Percentiles rank a stretch among this genome's conserved stretches.
Evolutionary conservation across 2,113 vertebrate genomes (phyloP).

Genomic region (Accipiter virgatus): DNA sequence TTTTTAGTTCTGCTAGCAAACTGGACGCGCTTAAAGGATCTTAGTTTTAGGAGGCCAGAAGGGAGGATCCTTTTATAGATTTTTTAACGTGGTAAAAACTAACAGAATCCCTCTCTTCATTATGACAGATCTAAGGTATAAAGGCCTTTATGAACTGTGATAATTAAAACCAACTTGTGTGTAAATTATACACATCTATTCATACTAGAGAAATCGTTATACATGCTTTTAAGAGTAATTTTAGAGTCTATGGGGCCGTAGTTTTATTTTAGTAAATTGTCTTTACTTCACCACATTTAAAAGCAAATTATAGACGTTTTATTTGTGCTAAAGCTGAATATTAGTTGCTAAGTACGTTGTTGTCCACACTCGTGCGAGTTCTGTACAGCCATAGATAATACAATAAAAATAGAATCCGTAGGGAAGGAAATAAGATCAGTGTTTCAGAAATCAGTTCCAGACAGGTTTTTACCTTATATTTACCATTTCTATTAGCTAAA

Average conservation of each 20-base stretch:
- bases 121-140: background rate
- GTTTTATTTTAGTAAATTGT: background rate
- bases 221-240: background rate
- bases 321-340: background rate
- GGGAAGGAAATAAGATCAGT: background rate
- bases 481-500: background rate
- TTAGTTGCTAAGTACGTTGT: background rate
- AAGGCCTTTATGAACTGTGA: conserved; percentile 32
- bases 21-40: background rate
- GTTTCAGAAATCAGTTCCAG: background rate
- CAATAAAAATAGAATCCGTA: background rate
- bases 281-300: background rate
- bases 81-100: background rate
- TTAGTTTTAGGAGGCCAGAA: background rate
- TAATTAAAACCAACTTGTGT: conserved; percentile 51
- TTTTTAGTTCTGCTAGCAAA: background rate
- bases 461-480: background rate
- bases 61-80: background rate
- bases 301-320: background rate
- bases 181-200: background rate
- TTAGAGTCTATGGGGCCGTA: background rate
- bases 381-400: background rate
- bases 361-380: background rate
- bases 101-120: background rate
- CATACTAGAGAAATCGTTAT: background rate